Base-by-base conservation (phyloP, 2,888 invertebrate genomes). In the Polymixis lichenea region DNA sequence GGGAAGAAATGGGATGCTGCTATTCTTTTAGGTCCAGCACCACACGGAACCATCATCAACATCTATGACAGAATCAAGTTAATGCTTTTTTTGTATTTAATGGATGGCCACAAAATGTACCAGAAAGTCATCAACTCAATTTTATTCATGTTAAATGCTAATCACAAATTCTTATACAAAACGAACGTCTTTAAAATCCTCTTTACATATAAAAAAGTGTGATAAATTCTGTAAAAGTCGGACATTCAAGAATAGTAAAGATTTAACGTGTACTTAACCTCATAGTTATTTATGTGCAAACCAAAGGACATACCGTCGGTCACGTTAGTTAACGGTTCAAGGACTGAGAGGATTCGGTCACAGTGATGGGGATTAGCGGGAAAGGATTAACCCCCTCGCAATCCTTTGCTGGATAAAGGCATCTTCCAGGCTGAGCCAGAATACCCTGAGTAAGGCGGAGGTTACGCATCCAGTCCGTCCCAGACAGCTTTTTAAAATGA, bases 301-400 rank as follows among this genome's bases (percentile, higher is more conserved):
- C 71, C 72, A 55, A 85, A 87, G 88, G 88, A 87, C 70, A 78
- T 46, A 82, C 80, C 66, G 72, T 15, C 74, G 73, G 79, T 72
- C 73, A 85, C 73, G 71, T 13, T 56, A 13, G 43, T 38, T 87
- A 86, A 87, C 86, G 84, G 86, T 86, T 80, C 69, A 82, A 87
- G 88, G 84, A 86, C 55, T 64, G 56, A 4, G 11, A 6, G 65
- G 62, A 0, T n/a, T 2, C 7, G 67, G 79, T 78, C 0, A 6
- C 0, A 66, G 5, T 69, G 76, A 0, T 0, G 46, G 86, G 84
- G 79, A 62, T 32, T 43, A 71, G 77, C 58, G 73, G 6, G 2
- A 6, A 13, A 60, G 22, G 11, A 60, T 32, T 3, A 46, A 46
- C 11, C 13, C 11, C 2, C 11, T 43, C 43, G 9, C 43, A 46